A percentile compares a stretch with the other conserved stretches of the same genome.
Conservation (phyloP, 2,888 invertebrate species). For the Pardosa pseudoannulata region DNA sequence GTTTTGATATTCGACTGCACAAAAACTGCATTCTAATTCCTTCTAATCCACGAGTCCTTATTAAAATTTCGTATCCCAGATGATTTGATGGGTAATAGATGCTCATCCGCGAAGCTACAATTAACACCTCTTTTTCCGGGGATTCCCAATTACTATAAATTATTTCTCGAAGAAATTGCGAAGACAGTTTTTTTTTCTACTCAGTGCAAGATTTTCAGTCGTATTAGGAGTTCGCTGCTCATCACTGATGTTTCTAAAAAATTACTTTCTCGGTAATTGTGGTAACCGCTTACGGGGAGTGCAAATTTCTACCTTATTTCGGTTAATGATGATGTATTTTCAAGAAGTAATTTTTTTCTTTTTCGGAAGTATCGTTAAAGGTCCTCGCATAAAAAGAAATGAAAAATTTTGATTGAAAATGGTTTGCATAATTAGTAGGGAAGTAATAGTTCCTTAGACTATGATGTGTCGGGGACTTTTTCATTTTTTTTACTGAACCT, state of each 20-base stretch:
- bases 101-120: background rate
- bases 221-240: background rate
- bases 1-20: too few species aligned
- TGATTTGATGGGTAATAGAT: background rate
- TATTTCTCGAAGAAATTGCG: background rate
- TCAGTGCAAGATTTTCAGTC: too few species aligned
- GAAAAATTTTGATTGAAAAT: too few species aligned
- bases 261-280: background rate
- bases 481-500: too few species aligned
- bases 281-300: background rate
- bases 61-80: background rate
- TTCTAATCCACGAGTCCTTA: too few species aligned
- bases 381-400: too few species aligned
- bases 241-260: background rate
- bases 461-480: too few species aligned
- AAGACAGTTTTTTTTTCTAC: background rate
- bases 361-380: background rate
- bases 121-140: background rate
- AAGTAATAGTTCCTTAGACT: too few species aligned
- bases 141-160: background rate
- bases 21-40: too few species aligned
- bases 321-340: conserved; percentile 1
- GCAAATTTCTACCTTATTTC: background rate
- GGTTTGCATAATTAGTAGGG: too few species aligned
- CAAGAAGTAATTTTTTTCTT: background rate